Evolutionary conservation across 2,888 invertebrate species (phyloP), one percentile per base, ranked within the genome.

Genomic region (Lamellibrachia satsuma): DNA sequence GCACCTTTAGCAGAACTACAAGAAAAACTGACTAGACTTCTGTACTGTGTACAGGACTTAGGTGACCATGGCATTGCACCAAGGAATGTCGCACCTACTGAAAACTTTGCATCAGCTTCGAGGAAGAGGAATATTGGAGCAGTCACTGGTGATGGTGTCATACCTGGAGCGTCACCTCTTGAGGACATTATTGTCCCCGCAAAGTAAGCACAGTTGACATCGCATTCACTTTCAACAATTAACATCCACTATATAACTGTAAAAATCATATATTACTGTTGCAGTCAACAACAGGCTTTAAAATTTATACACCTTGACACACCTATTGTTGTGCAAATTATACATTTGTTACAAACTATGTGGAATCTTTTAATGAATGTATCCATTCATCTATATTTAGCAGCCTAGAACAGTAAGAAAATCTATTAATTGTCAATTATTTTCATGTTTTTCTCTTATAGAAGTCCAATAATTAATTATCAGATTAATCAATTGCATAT

Each of bases 1-100:
- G 22, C 75, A 75, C 22, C 75, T 22, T 22, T 22, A 75, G 22
- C n/a, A 15, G n/a, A 75, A 75, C 75, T n/a, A 75, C 6, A 6
- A 6, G 75, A 22, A 75, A 75, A 75, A 22, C 39, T 39, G 75
- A 75, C 75, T 90, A n/a, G 52, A 75, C 90, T 94, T 75, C 22
- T 75, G 22, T 75, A 6, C 75, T 55, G 55, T 55, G 55, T 95
- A 9, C 94, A 97, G 97, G 99, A 99, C 96, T 97, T 98, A 52
- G 98, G 98, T 3, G 98, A 99, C 96, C 98, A 98, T 97, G 99
- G 99, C 39, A 99, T 99, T 94, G 99, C 99, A 0, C 99, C 99
- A 0, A 98, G 98, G 94, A 97, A 97, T 1, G 97, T 99, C 93
- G 97, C 98, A 95, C 98, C 99, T 0, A 98, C 98, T 1, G 97